Evolutionary conservation across 2,113 vertebrate species (phyloP).

Genomic region (Sinocyclocheilus anshuiensis): DNA sequence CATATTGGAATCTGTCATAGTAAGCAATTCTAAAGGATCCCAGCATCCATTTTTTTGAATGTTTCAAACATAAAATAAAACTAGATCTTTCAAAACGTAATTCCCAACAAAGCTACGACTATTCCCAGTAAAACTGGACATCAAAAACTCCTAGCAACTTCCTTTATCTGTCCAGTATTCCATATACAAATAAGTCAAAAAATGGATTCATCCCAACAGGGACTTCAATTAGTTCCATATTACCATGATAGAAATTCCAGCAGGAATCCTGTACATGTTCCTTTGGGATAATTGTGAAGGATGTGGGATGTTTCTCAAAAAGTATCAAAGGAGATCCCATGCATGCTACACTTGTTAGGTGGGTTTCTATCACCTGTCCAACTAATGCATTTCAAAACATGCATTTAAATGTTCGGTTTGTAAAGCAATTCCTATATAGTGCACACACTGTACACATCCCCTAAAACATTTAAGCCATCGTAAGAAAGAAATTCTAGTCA

Average conservation of each 20-base stretch:
- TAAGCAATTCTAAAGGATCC: neutral
- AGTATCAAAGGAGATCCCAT: neutral
- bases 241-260: neutral
- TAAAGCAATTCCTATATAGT: neutral
- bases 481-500: neutral
- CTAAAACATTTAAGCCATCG: neutral
- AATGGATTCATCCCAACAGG: neutral
- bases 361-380: neutral
- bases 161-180: neutral
- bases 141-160: too few species aligned
- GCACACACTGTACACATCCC: too few species aligned
- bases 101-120: neutral
- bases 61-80: neutral
- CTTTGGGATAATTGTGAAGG: neutral
- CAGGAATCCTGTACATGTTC: neutral
- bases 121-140: neutral
- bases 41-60: neutral
- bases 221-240: neutral
- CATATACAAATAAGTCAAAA: too few species aligned
- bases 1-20: neutral
- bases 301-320: conserved; percentile 10
- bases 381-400: neutral
- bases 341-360: conserved; percentile 9
- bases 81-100: neutral
- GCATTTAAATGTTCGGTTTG: neutral